Evolutionary conservation across 2,888 invertebrate species (phyloP).

Genomic region (Phortica magna): DNA sequence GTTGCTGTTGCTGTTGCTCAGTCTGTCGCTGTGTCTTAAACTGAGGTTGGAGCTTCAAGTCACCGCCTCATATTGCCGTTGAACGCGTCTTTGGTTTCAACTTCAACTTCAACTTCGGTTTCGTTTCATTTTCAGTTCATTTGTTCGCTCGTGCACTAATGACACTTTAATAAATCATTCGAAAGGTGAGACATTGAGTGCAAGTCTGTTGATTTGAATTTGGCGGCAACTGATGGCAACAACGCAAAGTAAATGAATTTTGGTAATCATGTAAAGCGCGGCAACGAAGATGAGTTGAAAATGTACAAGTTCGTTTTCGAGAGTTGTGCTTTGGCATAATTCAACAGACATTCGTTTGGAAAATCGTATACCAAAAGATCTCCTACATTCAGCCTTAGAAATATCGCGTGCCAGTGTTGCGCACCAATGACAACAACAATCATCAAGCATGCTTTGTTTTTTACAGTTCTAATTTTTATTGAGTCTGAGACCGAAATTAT

Average conservation of each 20-base stretch:
- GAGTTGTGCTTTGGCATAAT: no score
- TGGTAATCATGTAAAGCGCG: conserved; percentile 17
- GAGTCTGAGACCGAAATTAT: conserved; percentile 30
- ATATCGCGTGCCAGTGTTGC: neutral
- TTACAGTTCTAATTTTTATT: conserved; percentile 30
- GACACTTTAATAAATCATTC: conserved; percentile 77
- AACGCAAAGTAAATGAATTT: conserved; percentile 3
- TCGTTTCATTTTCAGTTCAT: conserved; percentile 64
- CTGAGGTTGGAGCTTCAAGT: neutral
- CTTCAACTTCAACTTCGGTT: conserved; percentile 56
- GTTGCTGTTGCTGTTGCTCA: conserved; percentile 22
- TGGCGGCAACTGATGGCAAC: neutral
- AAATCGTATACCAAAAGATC: no score
- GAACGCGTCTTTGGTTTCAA: conserved; percentile 18
- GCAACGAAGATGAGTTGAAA: neutral
- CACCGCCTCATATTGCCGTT: neutral
- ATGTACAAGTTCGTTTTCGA: neutral
- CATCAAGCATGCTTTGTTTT: conserved; percentile 11
- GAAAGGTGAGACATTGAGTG: conserved; percentile 76
- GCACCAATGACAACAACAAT: neutral
- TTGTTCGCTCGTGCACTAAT: conserved; percentile 70
- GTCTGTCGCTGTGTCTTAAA: conserved; percentile 33
- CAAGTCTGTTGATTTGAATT: conserved; percentile 53
- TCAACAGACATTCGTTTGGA: no score
- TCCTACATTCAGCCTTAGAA: neutral